A percentile compares a stretch with the other conserved stretches of the same genome.
Conservation (phyloP, 2,113 vertebrate species). For the Naja naja region DNA sequence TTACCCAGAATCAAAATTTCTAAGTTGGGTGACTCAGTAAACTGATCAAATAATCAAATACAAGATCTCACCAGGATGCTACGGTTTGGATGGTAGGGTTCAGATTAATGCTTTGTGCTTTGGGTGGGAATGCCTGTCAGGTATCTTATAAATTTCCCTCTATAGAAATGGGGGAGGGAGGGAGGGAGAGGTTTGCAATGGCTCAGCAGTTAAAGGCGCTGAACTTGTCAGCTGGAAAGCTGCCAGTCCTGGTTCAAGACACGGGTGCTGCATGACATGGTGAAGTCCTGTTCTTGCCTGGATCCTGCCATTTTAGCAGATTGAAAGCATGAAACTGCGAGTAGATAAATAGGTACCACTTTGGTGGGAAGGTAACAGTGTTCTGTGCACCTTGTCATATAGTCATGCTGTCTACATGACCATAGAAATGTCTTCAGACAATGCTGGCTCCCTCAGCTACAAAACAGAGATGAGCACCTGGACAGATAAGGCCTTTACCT, state of each 20-base stretch:
- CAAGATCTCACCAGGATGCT: not conserved
- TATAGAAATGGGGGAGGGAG: not conserved
- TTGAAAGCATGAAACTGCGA: not conserved
- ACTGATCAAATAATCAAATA: not conserved
- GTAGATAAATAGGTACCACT: not conserved
- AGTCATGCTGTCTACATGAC: not conserved
- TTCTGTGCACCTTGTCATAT: not conserved
- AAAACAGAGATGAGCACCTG: not conserved
- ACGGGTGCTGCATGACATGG: not conserved
- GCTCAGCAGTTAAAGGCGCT: not conserved
- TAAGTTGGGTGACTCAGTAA: not conserved
- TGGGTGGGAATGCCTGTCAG: not conserved
- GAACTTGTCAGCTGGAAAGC: not conserved
- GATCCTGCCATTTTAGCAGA: not conserved
- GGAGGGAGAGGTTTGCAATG: not conserved
- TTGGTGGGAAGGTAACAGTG: not conserved
- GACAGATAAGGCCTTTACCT: not conserved
- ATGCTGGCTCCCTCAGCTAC: too few species aligned
- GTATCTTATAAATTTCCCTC: not conserved
- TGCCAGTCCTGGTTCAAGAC: not conserved
- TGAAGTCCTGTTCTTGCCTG: not conserved
- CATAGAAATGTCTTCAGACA: not conserved
- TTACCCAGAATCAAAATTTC: not conserved
- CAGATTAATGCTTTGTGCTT: not conserved
- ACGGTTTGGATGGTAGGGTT: not conserved